phyloP scores from a whole-genome alignment of 2,888 invertebrate genomes.

The Cataglyphis cursor region DNA sequence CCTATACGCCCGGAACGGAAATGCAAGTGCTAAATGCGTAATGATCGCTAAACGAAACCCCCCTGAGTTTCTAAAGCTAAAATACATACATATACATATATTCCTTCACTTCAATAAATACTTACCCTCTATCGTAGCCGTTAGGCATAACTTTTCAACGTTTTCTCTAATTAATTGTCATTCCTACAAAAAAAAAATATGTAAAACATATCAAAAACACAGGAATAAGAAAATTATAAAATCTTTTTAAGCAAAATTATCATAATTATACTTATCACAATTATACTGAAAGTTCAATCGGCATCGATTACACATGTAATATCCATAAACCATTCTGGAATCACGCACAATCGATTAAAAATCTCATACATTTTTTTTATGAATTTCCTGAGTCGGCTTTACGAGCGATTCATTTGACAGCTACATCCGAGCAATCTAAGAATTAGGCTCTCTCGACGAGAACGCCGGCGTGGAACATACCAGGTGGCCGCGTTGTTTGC shows the following conservation, averaged over 20 bases:
- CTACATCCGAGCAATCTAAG: constrained; percentile 11
- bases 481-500: constrained; percentile 83
- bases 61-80: constrained; percentile 64
- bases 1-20: constrained; percentile 77
- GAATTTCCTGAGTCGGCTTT: not conserved
- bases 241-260: not conserved
- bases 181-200: not conserved
- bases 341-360: not conserved
- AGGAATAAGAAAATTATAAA: not conserved
- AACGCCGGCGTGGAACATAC: constrained; percentile 71
- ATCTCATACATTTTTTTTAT: not conserved
- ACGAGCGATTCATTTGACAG: constrained; percentile 20
- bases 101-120: not conserved
- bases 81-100: not conserved
- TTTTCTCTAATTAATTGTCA: not conserved
- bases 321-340: not conserved
- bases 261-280: too few relatives aligned
- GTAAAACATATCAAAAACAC: not conserved
- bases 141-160: not conserved
- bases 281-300: too few relatives aligned
- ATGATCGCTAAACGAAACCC: constrained; percentile 82
- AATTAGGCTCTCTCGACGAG: constrained; percentile 18
- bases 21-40: constrained; percentile 84
- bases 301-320: not conserved
- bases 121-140: not conserved